Evolutionary conservation across 2,888 invertebrate genomes (phyloP).

Genomic region (Malacosoma neustria): DNA sequence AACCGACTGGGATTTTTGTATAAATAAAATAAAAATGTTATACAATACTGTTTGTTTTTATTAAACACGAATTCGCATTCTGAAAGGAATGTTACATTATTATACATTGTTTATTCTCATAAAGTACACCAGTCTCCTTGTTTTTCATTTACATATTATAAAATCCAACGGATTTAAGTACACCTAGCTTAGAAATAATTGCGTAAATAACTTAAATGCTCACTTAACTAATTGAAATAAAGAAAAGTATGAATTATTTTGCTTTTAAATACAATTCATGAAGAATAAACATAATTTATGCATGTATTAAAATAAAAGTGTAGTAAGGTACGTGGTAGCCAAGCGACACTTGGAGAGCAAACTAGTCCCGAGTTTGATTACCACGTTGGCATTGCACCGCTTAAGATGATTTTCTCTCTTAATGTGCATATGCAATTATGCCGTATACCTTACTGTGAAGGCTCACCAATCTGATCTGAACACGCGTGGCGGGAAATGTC

Average conservation of each 20-base stretch:
- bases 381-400: too few species aligned
- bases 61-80: slow-evolving; percentile 42
- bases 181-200: slow-evolving; percentile 34
- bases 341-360: too few species aligned
- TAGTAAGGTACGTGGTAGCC: too few species aligned
- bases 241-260: slow-evolving; percentile 38
- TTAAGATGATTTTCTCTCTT: too few species aligned
- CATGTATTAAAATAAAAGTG: slow-evolving; percentile 7
- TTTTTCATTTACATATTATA: slow-evolving; percentile 32
- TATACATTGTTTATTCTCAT: slow-evolving; percentile 38
- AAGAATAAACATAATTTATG: too few species aligned
- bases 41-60: slow-evolving; percentile 70
- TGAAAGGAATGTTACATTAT: slow-evolving; percentile 60
- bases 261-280: slow-evolving; percentile 39
- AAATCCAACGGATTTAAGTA: slow-evolving; percentile 65
- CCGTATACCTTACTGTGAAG: too few species aligned
- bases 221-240: slow-evolving; percentile 38
- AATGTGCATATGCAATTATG: too few species aligned
- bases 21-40: slow-evolving; percentile 50
- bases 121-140: slow-evolving; percentile 71
- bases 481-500: too few species aligned
- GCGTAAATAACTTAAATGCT: slow-evolving; percentile 68
- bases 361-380: too few species aligned
- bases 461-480: too few species aligned
- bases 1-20: too few species aligned